A percentile compares a stretch with the other conserved stretches of the same genome.
These are phyloP conservation scores for Phlogophora meticulosa DNA, from an alignment of 2,888 invertebrate species.

Conservation along the genomic window DNA sequence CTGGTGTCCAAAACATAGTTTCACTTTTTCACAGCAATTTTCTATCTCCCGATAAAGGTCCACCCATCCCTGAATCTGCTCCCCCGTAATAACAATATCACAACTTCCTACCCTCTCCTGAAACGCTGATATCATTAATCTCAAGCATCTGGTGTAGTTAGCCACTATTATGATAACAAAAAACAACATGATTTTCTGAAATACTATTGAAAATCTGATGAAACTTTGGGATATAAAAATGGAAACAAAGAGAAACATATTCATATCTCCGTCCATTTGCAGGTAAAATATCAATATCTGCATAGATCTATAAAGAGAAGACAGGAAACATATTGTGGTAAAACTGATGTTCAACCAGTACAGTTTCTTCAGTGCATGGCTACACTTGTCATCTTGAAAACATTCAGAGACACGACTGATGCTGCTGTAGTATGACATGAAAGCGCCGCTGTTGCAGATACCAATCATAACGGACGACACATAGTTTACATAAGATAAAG, in stretches of 20 bases:
- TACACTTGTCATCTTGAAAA: neutral
- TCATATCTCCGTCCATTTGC: neutral
- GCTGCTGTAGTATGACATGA: conserved; percentile 11
- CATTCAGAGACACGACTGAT: neutral
- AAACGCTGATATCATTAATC: neutral
- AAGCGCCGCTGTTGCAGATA: conserved; percentile 8
- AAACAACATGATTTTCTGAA: conserved; percentile 20
- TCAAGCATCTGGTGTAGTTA: conserved; percentile 15
- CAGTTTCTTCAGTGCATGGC: neutral
- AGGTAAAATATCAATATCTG: conserved; percentile 25
- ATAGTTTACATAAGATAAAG: conserved; percentile 5
- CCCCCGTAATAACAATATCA: conserved; percentile 8
- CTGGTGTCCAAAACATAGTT: conserved; percentile 25
- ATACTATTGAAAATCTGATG: conserved; percentile 1
- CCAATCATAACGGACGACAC: neutral
- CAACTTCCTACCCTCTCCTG: neutral
- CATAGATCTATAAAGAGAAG: conserved; percentile 13
- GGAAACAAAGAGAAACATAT: neutral
- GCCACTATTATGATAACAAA: conserved; percentile 25
- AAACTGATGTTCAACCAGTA: conserved; percentile 11
- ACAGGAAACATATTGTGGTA: neutral
- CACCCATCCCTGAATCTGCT: conserved; percentile 31
- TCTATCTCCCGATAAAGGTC: conserved; percentile 28
- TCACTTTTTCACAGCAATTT: conserved; percentile 27
- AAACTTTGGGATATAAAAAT: conserved; percentile 23